Evolutionary conservation across 2,888 invertebrate species (phyloP).

Genomic region (Chydorus sphaericus): DNA sequence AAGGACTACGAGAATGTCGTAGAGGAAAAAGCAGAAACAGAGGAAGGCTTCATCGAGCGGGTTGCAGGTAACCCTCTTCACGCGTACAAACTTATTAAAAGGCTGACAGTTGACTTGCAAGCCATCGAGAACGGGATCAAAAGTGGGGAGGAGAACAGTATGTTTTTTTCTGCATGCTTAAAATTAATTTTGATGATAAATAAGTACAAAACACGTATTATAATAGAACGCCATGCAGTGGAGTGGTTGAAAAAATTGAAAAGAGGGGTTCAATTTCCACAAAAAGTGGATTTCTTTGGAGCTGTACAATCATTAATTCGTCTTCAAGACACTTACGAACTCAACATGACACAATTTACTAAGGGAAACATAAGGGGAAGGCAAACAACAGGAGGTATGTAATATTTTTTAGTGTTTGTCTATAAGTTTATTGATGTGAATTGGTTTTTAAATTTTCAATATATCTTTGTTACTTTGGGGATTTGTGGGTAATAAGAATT

Average conservation of each 20-base stretch:
- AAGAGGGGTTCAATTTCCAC: constrained; percentile 20
- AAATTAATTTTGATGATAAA: too few relatives aligned
- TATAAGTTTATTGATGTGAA: too few relatives aligned
- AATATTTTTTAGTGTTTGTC: too few relatives aligned
- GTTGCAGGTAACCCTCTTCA: constrained; percentile 24
- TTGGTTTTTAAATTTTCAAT: too few relatives aligned
- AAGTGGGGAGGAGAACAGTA: constrained; percentile 15
- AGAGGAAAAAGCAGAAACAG: constrained; percentile 5
- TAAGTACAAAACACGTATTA: too few relatives aligned
- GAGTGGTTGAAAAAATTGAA: neutral
- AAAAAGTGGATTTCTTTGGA: constrained; percentile 24
- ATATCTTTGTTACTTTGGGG: too few relatives aligned
- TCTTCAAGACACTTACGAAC: constrained; percentile 24
- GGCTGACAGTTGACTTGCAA: constrained; percentile 25
- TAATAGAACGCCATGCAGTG: too few relatives aligned
- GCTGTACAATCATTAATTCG: constrained; percentile 25
- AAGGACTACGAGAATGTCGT: neutral
- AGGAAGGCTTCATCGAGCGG: constrained; percentile 15
- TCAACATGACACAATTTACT: constrained; percentile 23
- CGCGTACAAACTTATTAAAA: constrained; percentile 25
- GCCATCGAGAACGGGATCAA: constrained; percentile 19
- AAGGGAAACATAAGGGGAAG: constrained; percentile 20
- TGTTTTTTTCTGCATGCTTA: too few relatives aligned
- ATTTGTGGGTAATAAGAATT: constrained; percentile 18
- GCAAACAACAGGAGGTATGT: constrained; percentile 16